A percentile compares a stretch with the other conserved stretches of the same genome.
Conservation (phyloP, 2,888 invertebrate genomes). For the Folsomia candida region DNA sequence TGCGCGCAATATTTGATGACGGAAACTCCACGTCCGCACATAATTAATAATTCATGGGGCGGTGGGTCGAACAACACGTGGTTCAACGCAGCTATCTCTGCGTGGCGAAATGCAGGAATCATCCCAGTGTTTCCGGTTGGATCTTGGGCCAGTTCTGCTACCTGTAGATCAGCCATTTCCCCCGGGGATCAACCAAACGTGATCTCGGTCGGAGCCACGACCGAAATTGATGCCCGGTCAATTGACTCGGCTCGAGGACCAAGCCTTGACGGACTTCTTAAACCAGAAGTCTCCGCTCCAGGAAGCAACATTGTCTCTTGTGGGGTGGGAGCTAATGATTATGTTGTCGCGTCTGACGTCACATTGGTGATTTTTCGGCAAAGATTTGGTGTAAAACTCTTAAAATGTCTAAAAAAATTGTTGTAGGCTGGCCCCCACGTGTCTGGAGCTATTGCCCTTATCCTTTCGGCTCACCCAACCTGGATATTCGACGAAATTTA, state of each 20-base stretch:
- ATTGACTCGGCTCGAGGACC: not conserved
- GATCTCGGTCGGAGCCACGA: not conserved
- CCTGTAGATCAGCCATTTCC: not conserved
- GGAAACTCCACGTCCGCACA: not conserved
- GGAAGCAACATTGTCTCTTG: not conserved
- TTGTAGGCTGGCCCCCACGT: not conserved
- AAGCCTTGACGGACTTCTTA: not conserved
- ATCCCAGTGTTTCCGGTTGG: not conserved
- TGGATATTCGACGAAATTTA: not conserved
- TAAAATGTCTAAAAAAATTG: too few relatives aligned
- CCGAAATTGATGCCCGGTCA: not conserved
- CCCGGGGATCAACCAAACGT: not conserved
- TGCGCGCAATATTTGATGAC: not conserved
- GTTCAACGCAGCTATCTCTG: not conserved
- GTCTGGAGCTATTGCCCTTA: not conserved
- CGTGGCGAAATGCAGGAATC: not conserved
- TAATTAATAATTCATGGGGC: not conserved
- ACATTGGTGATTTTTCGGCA: constrained; percentile 17
- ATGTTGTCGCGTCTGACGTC: constrained; percentile 20
- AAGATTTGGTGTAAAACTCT: too few relatives aligned
- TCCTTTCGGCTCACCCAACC: not conserved
- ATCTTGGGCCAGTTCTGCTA: not conserved
- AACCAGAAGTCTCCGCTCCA: not conserved
- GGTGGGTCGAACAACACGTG: not conserved
- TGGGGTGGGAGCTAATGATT: too few relatives aligned